These are phyloP conservation scores for Netelia inedita DNA, from an alignment of 2,888 invertebrate species.

Conservation along the genomic window DNA sequence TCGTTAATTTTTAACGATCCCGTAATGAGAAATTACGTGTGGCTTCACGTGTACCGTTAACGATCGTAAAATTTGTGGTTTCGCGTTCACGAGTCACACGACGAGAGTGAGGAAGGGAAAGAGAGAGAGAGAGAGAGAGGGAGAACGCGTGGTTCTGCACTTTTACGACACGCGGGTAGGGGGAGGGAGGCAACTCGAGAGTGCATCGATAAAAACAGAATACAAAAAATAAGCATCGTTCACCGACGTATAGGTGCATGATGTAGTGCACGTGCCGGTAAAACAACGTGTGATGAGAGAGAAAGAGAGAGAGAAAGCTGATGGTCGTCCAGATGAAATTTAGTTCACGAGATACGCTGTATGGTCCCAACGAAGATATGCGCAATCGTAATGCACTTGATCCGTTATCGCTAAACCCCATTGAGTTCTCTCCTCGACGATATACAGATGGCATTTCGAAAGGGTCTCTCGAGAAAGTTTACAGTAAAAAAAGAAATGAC, in stretches of 20 bases:
- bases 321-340: not conserved
- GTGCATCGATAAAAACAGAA: constrained; percentile 48
- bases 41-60: constrained; percentile 59
- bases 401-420: constrained; percentile 41
- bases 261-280: not conserved
- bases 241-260: not conserved
- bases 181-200: constrained; percentile 4
- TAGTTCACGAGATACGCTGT: constrained; percentile 25
- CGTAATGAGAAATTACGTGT: constrained; percentile 73
- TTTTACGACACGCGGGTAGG: constrained; percentile 59
- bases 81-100: constrained; percentile 33
- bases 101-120: not conserved
- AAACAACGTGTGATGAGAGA: not conserved
- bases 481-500: constrained; percentile 26
- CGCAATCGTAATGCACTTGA: not conserved
- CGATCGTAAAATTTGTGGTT: constrained; percentile 70
- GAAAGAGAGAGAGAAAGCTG: constrained; percentile 2
- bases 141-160: not conserved
- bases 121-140: not conserved
- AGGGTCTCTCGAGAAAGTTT: constrained; percentile 35
- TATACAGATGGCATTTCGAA: constrained; percentile 33
- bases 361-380: not conserved
- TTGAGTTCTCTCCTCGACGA: constrained; percentile 36
- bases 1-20: constrained; percentile 75
- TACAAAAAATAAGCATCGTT: constrained; percentile 29